Conservation (phyloP, 2,888 invertebrate species). For the Callinectes sapidus region DNA sequence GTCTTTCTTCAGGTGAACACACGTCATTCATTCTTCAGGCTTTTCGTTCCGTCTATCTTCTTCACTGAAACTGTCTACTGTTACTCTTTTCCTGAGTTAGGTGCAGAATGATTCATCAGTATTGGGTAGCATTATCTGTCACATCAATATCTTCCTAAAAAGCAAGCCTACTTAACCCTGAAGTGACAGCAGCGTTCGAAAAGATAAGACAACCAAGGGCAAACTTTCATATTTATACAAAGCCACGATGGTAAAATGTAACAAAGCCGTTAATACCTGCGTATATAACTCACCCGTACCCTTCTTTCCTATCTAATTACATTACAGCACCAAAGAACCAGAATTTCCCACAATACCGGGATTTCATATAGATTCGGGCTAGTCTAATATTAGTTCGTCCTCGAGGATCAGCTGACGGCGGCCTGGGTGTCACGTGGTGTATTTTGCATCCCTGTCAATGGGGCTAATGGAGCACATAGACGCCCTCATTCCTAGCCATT, state of each 20-base stretch:
- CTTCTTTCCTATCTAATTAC: neutral
- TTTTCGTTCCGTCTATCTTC: too few species aligned
- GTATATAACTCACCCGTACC: neutral
- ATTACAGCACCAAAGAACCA: neutral
- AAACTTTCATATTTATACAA: neutral
- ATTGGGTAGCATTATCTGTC: neutral
- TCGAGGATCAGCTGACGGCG: slow-evolving; percentile 10
- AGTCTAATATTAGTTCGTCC: neutral
- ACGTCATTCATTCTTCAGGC: too few species aligned
- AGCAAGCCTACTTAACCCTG: neutral
- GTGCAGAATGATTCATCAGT: neutral
- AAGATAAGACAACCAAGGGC: neutral
- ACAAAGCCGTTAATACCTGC: neutral
- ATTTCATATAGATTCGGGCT: neutral
- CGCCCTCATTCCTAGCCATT: neutral
- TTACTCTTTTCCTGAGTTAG: neutral
- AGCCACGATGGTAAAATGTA: neutral
- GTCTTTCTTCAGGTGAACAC: too few species aligned
- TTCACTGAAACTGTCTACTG: neutral
- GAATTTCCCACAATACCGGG: neutral
- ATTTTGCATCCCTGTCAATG: neutral
- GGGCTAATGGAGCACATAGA: neutral
- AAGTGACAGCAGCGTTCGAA: neutral
- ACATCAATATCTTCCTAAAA: neutral
- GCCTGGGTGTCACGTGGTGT: neutral